Percentiles rank a stretch among this genome's conserved stretches.
These are phyloP conservation scores for Marmota flaviventris DNA, from an alignment of 2,113 vertebrate species.

Conservation along the genomic window DNA sequence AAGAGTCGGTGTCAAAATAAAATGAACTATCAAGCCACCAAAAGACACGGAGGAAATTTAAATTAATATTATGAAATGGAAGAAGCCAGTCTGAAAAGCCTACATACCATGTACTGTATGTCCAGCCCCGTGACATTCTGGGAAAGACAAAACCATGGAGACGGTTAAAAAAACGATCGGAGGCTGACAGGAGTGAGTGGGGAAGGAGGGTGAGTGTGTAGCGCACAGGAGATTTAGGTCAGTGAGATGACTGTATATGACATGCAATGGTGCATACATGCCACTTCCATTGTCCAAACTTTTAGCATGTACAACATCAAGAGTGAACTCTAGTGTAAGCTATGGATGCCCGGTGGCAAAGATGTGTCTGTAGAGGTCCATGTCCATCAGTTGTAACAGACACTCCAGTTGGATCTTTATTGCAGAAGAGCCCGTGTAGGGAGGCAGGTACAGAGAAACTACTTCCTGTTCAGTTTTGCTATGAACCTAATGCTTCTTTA, in stretches of 20 bases:
- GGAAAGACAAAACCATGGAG: not conserved
- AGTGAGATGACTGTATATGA: not conserved
- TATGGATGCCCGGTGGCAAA: not conserved
- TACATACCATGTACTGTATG: accelerated
- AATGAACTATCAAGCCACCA: not conserved
- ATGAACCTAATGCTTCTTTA: not conserved
- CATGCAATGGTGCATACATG: too few relatives aligned
- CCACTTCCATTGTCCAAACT: not conserved
- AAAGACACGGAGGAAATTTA: not conserved
- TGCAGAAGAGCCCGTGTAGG: too few relatives aligned
- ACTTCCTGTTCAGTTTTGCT: not conserved
- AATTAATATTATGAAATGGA: not conserved
- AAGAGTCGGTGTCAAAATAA: not conserved
- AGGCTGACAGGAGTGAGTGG: not conserved
- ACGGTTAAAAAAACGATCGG: not conserved
- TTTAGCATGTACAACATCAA: accelerated
- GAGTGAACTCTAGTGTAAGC: not conserved
- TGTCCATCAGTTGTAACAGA: not conserved
- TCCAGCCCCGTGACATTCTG: not conserved
- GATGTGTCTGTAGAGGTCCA: not conserved
- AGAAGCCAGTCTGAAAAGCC: not conserved
- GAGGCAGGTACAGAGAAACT: accelerated
- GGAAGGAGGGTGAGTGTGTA: not conserved
- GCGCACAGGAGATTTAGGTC: not conserved
- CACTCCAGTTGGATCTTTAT: not conserved